Conservation (phyloP, 2,797 vertebrate genomes). For the Megaceryle alcyon region DNA sequence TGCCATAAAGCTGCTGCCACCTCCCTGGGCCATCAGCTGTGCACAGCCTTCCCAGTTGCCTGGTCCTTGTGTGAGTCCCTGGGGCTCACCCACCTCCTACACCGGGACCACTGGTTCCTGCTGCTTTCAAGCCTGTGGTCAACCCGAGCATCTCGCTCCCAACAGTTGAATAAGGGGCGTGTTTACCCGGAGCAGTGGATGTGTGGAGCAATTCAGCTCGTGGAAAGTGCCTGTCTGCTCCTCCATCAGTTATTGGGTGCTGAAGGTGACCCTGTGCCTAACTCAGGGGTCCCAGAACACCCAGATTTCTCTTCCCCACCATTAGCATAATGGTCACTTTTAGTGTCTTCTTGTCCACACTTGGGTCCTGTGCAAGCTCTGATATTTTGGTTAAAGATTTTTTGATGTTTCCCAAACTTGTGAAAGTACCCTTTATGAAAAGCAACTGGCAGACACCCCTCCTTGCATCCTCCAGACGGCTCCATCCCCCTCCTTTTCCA, state of each 20-base stretch:
- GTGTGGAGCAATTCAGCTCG: accelerated
- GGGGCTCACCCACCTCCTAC: too few species aligned
- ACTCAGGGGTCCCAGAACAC: too few species aligned
- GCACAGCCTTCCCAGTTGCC: too few species aligned
- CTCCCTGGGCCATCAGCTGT: too few species aligned
- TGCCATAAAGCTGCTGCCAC: too few species aligned
- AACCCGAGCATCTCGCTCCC: too few species aligned
- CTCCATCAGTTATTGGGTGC: not conserved
- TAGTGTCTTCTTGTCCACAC: accelerated
- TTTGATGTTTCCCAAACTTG: not conserved
- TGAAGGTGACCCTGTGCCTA: accelerated
- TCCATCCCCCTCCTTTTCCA: not conserved
- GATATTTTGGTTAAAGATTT: not conserved
- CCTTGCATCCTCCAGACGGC: not conserved
- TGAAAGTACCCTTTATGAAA: not conserved
- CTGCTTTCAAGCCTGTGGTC: too few species aligned
- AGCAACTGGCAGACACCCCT: not conserved
- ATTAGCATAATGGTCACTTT: not conserved
- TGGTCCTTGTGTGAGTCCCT: too few species aligned
- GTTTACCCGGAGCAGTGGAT: too few species aligned
- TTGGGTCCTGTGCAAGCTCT: not conserved
- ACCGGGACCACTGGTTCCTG: too few species aligned
- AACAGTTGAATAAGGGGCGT: too few species aligned
- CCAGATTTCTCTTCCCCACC: not conserved
- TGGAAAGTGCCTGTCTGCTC: accelerated